Base-by-base conservation (phyloP, 2,888 invertebrate species). In the Drosophila mayaguana region DNA sequence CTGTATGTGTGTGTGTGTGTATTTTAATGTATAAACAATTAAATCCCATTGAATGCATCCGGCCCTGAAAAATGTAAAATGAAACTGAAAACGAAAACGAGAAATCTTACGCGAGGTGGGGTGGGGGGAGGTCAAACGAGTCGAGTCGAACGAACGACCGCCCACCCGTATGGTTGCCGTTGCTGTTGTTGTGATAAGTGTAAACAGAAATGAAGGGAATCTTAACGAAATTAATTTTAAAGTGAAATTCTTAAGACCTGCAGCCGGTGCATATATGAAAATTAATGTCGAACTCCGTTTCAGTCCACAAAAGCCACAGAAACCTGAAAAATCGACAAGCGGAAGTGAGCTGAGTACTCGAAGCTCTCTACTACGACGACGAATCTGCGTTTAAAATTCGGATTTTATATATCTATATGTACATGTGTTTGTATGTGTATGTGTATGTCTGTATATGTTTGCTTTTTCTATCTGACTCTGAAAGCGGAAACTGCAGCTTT, bases 401-500 rank as follows among this genome's bases (percentile, higher is more conserved):
- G 34, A 32, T 55, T 43, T 54, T 57, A 25, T 51, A 25, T 32
- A 32, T 32, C 11, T 11, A 3, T 46, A 34, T 46, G 12, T 28
- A 9, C 16, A 25, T 25, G 8, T 25, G 8, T 46, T 16, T 22
- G 22, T 6, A 28, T 28, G 28, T 43, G 34, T 18, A 22, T 45
- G 16, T 25, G 8, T 25, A 25, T 22, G 22, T 28, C 2, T 25
- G 25, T 42, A 5, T 42, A 1, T 22, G 5, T 50, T n/a, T n/a
- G n/a, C n/a, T n/a, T 36, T 48, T 42, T 36, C 42, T 14, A 25
- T 46, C 40, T 38, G 66, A 62, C 61, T 78, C 59, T 18, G 54
- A 28, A 64, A 61, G 72, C 85, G 85, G 85, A 86, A 89, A 89
- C 87, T 84, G 78, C 80, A 86, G 85, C 89, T 86, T 88, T 81